Base-by-base conservation (phyloP, 2,113 vertebrate genomes). In the Planiliza haematocheilus region DNA sequence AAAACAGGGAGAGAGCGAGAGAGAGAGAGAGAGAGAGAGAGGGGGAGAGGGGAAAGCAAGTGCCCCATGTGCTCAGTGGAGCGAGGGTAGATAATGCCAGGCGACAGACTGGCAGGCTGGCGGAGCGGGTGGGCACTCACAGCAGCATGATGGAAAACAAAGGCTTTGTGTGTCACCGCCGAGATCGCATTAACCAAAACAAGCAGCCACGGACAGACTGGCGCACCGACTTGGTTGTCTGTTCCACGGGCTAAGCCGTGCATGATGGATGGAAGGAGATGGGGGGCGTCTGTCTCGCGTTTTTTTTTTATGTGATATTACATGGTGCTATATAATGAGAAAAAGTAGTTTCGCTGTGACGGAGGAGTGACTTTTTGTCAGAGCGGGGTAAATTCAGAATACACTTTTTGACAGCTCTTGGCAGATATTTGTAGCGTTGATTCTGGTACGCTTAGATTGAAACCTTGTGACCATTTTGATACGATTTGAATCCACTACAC, bases 81-180 rank as follows among this genome's bases (percentile, higher is more conserved):
- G 83, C 77, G 13, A 74, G 81, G 82, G 74, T 65, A 74, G 81
- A 86, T 90, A 88, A 91, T 85, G 80, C 86, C 90, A 89, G 82
- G 82, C 81, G 82, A 87, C 83, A 88, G 91, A 76, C 88, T 86
- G 89, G 83, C 85, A 87, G 88, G 84, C 84, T 81, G 77, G 86
- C 79, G 70, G 86, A 83, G 86, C 65, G 87, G 87, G 86, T 87
- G 89, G 89, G 87, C 85, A 77, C 72, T 76, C 85, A 18, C 78
- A 69, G 86, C 66, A 58, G 80, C 86, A 78, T 88, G 87, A 87
- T 84, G 77, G 82, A 66, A 89, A 91, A 91, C 87, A 90, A 91
- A 87, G 66, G 82, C 83, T 87, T 73, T 79, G 82, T 85, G 88
- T 88, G 86, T 87, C 86, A 80, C 61, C 21, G 62, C 68, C 48